Evolutionary conservation across 1,140 invertebrate genomes (phyloP).

Genomic region (Drosophila pseudoananassae): DNA sequence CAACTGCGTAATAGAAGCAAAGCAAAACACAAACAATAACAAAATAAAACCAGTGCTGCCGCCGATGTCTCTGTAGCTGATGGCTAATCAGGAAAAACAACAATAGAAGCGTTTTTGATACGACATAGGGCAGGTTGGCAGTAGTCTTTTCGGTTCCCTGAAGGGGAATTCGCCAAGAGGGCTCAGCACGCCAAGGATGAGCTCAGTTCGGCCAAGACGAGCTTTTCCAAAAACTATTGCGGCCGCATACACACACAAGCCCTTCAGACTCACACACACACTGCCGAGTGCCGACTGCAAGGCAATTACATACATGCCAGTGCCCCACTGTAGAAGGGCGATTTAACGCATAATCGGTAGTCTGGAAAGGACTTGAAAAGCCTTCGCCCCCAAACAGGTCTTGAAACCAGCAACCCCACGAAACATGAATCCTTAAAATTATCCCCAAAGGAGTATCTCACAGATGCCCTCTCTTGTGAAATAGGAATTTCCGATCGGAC

Average conservation of each 20-base stretch:
- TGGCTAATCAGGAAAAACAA: conserved; percentile 34
- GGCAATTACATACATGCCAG: conserved; percentile 42
- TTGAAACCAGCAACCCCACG: too few species aligned
- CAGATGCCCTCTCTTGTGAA: too few species aligned
- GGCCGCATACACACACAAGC: conserved; percentile 31
- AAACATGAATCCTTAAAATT: too few species aligned
- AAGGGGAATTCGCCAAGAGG: background rate
- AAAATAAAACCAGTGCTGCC: conserved; percentile 15
- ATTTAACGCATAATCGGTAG: too few species aligned
- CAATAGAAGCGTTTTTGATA: conserved; percentile 21
- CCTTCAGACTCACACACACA: background rate
- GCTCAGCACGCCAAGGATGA: conserved; percentile 18
- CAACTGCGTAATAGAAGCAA: conserved; percentile 62
- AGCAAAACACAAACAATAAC: conserved; percentile 29
- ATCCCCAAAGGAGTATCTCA: background rate
- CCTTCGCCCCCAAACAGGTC: too few species aligned
- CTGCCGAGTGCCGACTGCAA: conserved; percentile 26
- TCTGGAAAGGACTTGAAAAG: too few species aligned
- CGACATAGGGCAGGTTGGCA: conserved; percentile 9
- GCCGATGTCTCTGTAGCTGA: background rate
- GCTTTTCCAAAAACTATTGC: conserved; percentile 13
- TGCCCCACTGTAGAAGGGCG: background rate
- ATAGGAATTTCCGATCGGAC: background rate
- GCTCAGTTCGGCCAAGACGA: background rate
- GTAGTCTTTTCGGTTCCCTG: background rate